Percentiles rank a stretch among this genome's conserved stretches.
Conservation (phyloP, 2,113 vertebrate genomes). For the Accipiter cooperii region DNA sequence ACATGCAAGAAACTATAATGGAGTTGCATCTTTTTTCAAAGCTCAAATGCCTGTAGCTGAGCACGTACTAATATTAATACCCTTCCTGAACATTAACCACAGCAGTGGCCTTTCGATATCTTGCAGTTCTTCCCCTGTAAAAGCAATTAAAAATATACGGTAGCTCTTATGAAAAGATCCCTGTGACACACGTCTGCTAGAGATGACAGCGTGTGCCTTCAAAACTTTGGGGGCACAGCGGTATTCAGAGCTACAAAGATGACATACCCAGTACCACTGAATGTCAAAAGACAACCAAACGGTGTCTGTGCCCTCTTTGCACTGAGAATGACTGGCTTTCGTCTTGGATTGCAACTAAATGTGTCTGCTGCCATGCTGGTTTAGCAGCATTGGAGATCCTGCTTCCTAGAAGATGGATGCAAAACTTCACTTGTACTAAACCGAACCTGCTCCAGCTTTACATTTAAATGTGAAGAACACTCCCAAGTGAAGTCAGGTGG, state of each 20-base stretch:
- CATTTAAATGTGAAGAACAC: neutral
- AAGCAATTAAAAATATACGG: neutral
- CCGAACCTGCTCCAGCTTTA: neutral
- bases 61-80: neutral
- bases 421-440: neutral
- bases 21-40: neutral
- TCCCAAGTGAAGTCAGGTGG: neutral
- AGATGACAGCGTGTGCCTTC: too few species aligned
- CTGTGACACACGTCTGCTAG: accelerated
- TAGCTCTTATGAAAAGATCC: neutral
- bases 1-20: too few species aligned
- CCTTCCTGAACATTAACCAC: neutral
- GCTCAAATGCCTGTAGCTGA: neutral
- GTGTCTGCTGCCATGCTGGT: neutral
- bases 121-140: neutral
- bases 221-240: accelerated
- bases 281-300: too few species aligned
- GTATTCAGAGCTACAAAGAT: neutral
- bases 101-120: neutral
- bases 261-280: neutral
- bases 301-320: too few species aligned
- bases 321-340: neutral
- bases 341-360: accelerated
- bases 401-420: neutral
- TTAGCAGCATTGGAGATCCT: neutral